phyloP scores from a whole-genome alignment of 2,797 vertebrate species.

The Sebastes steindachneri region DNA sequence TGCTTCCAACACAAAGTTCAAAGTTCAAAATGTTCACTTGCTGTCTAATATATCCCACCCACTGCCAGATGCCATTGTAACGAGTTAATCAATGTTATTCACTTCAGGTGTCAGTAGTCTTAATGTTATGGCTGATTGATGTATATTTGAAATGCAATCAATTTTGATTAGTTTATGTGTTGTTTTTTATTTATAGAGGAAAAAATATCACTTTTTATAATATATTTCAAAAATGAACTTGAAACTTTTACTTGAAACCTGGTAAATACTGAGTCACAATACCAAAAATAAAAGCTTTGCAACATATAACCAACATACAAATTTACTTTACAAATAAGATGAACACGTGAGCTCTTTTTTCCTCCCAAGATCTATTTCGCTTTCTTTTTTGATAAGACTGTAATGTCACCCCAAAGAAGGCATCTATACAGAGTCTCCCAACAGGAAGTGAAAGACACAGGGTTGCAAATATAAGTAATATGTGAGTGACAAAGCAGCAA shows the following conservation, averaged over 20 bases:
- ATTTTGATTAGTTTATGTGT: background rate
- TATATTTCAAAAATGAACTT: background rate
- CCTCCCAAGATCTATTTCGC: background rate
- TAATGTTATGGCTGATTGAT: background rate
- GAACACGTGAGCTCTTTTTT: background rate
- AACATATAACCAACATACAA: background rate
- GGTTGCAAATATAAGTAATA: background rate
- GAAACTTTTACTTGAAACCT: background rate
- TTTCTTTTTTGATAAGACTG: background rate
- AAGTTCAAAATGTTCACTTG: no score
- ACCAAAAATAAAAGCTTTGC: background rate
- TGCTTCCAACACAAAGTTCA: no score
- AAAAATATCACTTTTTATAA: background rate
- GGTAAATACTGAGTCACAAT: background rate
- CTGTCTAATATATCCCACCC: no score
- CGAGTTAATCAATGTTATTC: no score
- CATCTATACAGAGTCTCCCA: background rate
- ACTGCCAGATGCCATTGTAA: no score
- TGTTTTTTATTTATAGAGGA: background rate
- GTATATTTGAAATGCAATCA: background rate
- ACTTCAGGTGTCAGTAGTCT: no score
- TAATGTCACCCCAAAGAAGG: background rate
- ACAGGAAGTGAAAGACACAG: background rate
- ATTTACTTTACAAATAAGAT: background rate
- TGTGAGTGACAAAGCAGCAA: background rate